phyloP scores from a whole-genome alignment of 2,113 vertebrate species.

The Crotalus horridus region DNA sequence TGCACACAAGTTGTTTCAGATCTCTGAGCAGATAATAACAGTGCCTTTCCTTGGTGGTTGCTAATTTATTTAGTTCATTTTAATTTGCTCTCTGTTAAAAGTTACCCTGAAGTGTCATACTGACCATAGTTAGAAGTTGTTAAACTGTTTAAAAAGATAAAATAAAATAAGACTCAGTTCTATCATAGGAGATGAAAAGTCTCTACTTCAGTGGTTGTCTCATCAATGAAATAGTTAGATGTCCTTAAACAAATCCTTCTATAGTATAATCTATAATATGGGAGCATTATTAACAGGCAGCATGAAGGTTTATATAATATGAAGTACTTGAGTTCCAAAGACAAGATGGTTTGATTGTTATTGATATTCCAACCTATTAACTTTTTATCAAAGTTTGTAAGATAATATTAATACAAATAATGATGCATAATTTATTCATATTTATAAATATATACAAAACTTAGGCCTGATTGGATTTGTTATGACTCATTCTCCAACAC shows the following conservation, averaged over 20 bases:
- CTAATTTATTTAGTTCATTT: background rate
- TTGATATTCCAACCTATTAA: background rate
- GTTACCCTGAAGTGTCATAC: background rate
- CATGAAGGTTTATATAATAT: background rate
- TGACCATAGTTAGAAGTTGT: background rate
- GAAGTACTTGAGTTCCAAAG: background rate
- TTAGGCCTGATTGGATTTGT: background rate
- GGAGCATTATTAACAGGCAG: background rate
- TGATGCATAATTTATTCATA: background rate
- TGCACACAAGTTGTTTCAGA: no score
- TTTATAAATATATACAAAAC: background rate
- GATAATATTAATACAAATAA: background rate
- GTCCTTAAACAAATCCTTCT: background rate
- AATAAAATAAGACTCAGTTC: background rate
- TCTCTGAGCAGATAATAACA: no score
- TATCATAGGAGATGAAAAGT: background rate
- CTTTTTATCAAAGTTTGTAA: background rate
- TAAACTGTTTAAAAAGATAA: background rate
- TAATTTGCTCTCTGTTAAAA: background rate
- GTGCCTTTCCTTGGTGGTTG: background rate
- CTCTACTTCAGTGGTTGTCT: background rate
- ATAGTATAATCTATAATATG: background rate
- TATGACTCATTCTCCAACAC: background rate
- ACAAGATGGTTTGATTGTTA: background rate
- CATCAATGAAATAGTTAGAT: background rate